Conservation (phyloP, 2,888 invertebrate species). For the Nemurella pictetii region DNA sequence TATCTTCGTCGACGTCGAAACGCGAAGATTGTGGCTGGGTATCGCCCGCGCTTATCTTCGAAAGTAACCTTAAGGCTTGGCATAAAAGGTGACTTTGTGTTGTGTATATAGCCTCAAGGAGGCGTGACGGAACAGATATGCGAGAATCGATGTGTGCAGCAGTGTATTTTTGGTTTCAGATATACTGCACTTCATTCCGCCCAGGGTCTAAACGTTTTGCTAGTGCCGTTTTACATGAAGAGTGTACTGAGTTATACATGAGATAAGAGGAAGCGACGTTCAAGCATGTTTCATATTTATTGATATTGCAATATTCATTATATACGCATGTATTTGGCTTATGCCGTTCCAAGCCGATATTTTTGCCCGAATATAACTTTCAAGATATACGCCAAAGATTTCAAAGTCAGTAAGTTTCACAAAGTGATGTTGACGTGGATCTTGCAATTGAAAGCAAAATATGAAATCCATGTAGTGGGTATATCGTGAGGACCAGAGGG, state of each 20-base stretch:
- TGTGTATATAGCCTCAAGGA: background rate
- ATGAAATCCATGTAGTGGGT: background rate
- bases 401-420: background rate
- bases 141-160: constrained; percentile 2
- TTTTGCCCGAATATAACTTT: background rate
- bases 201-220: background rate
- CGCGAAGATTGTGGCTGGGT: background rate
- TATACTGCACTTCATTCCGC: background rate
- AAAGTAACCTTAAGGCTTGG: background rate
- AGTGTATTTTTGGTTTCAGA: constrained; percentile 3
- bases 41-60: background rate
- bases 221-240: background rate
- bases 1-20: background rate
- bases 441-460: background rate
- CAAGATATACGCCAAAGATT: background rate
- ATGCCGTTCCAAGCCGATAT: background rate
- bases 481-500: background rate
- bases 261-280: background rate
- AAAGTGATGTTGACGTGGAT: background rate
- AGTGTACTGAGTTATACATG: background rate
- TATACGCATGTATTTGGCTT: background rate
- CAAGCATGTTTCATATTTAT: background rate
- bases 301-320: background rate
- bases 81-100: constrained; percentile 1
- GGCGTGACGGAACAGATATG: background rate